Conservation (phyloP, 2,113 vertebrate species). For the Cottus gobio region DNA sequence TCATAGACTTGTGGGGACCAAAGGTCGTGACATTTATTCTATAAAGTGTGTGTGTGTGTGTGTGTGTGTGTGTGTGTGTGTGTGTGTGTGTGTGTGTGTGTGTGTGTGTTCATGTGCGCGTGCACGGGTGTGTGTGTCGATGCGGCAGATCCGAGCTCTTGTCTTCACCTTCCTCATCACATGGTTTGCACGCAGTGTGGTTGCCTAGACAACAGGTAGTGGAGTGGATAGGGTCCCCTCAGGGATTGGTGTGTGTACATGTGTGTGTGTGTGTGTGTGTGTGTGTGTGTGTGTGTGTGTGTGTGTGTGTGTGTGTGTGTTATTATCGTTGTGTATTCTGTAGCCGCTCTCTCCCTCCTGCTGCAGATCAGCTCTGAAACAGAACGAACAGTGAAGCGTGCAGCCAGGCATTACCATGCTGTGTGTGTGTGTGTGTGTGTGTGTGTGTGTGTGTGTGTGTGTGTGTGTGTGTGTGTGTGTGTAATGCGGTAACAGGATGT, state of each 20-base stretch:
- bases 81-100: conserved; percentile 24
- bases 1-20: conserved; percentile 31
- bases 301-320: conserved; percentile 15
- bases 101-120: conserved; percentile 15
- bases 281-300: conserved; percentile 46
- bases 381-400: conserved; percentile 56
- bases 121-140: conserved; percentile 9
- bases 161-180: conserved; percentile 76
- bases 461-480: conserved; percentile 36
- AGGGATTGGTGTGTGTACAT: conserved; percentile 59
- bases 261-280: conserved; percentile 22
- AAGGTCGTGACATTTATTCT: conserved; percentile 13
- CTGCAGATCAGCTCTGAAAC: conserved; percentile 64
- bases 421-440: conserved; percentile 28
- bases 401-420: conserved; percentile 48
- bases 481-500: conserved; percentile 36
- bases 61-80: conserved; percentile 22
- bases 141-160: conserved; percentile 61
- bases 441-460: conserved; percentile 31
- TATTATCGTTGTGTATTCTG: conserved; percentile 60
- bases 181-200: conserved; percentile 75
- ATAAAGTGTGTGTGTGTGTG: conserved; percentile 7
- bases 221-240: conserved; percentile 73
- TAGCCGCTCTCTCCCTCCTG: conserved; percentile 43
- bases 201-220: conserved; percentile 82